Base-by-base conservation (phyloP, 2,888 invertebrate species). In the Synergus itoensis region DNA sequence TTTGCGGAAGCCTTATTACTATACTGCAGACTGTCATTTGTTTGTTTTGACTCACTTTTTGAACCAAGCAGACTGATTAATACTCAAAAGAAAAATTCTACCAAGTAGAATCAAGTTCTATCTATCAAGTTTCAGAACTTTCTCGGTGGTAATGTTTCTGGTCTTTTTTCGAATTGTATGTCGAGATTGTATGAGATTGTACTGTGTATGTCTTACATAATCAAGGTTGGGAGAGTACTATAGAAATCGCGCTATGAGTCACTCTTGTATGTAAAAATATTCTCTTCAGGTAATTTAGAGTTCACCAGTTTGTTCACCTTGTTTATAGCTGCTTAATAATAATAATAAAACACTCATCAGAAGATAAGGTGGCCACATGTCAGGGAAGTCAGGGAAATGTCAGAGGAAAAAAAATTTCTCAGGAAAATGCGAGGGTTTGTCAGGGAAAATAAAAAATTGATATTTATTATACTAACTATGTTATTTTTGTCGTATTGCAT, bases 231-330 rank as follows among this genome's bases (percentile, higher is more conserved):
- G 18, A 43, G n/a, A 67, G n/a, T 67, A 41, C 64, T 40, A 41
- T 43, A n/a, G 43, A 67, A 67, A 16, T 67, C 18, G n/a, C n/a
- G 21, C 14, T 67, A 16, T 43, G 43, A 14, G 67, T 28, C 28
- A 67, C 18, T 67, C 12, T 12, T 21, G 18, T 67, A 67, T 45
- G 67, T 21, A 67, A 67, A 67, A 67, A 45, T 67, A 67, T 67
- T 67, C 45, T 21, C 12, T 43, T 45, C 28, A 21, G 45, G 67
- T 28, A 62, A 4, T 14, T 62, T 62, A 67, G 67, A 67, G 67
- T 45, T 45, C 43, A 67, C 18, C 41, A 41, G 65, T 67, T 40
- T 8, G 21, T 67, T 67, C 21, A 67, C 21, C 67, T 67, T 18
- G 4, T 67, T 67, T 41, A 9, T 4, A 11, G 14, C 45, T 28